phyloP scores from a whole-genome alignment of 2,888 invertebrate genomes.

The Perizoma flavofasciatum region DNA sequence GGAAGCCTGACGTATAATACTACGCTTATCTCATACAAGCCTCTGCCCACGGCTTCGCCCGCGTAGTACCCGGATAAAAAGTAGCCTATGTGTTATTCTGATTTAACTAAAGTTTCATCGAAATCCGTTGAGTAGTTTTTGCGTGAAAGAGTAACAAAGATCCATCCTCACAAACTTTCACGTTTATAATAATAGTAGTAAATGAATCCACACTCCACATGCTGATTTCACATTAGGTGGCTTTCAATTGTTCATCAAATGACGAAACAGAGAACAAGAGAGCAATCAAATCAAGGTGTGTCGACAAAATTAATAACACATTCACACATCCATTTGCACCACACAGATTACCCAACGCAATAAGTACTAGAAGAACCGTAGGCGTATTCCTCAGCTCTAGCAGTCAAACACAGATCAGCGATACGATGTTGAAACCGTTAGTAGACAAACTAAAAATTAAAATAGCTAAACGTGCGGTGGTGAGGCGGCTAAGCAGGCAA shows the following conservation, averaged over 20 bases:
- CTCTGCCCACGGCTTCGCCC: no score
- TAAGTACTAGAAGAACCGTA: conserved; percentile 38
- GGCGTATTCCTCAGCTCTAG: conserved; percentile 50
- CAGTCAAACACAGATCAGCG: conserved; percentile 56
- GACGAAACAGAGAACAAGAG: conserved; percentile 54
- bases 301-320: conserved; percentile 36
- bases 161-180: no score
- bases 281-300: conserved; percentile 54
- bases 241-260: conserved; percentile 42
- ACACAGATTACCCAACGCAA: conserved; percentile 29
- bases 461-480: conserved; percentile 80
- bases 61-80: no score
- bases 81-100: no score
- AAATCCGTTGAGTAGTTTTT: no score
- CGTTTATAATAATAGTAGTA: no score
- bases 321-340: conserved; percentile 29
- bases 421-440: conserved; percentile 78
- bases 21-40: no score
- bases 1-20: no score
- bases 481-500: conserved; percentile 80
- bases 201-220: conserved; percentile 17
- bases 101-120: no score
- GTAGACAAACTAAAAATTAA: conserved; percentile 83
- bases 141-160: no score
- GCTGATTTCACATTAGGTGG: conserved; percentile 47